Evolutionary conservation across 2,113 vertebrate species (phyloP).

Genomic region (Dasyurus viverrinus): DNA sequence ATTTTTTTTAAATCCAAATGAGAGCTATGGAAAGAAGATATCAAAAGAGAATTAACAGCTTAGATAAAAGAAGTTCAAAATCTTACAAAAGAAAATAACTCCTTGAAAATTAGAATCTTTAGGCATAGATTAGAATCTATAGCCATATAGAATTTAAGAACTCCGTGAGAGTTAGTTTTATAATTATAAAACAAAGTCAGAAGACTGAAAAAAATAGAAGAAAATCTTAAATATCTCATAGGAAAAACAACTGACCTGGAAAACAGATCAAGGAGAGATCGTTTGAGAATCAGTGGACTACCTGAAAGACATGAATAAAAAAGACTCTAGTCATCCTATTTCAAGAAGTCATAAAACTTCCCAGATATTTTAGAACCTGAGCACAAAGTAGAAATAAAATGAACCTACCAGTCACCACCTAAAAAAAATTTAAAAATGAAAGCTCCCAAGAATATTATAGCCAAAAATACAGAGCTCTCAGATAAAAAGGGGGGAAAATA

Average conservation of each 20-base stretch:
- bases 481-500: not conserved
- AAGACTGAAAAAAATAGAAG: not conserved
- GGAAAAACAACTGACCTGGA: not conserved
- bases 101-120: not conserved
- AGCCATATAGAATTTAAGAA: not conserved
- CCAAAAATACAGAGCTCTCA: not conserved
- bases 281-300: too few relatives aligned
- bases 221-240: not conserved
- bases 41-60: not conserved
- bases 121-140: too few relatives aligned
- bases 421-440: not conserved
- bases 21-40: not conserved
- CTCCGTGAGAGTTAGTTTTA: not conserved
- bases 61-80: not conserved
- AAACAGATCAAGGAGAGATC: too few relatives aligned
- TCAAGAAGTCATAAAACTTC: not conserved
- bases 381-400: not conserved
- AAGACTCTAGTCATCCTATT: not conserved
- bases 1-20: not conserved
- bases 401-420: not conserved
- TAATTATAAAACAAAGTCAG: not conserved
- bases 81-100: not conserved
- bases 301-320: too few relatives aligned
- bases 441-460: not conserved
- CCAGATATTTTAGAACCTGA: not conserved